Evolutionary conservation across 2,888 invertebrate genomes (phyloP), one percentile per base, ranked within the genome.

Genomic region (Tetragonisca angustula): DNA sequence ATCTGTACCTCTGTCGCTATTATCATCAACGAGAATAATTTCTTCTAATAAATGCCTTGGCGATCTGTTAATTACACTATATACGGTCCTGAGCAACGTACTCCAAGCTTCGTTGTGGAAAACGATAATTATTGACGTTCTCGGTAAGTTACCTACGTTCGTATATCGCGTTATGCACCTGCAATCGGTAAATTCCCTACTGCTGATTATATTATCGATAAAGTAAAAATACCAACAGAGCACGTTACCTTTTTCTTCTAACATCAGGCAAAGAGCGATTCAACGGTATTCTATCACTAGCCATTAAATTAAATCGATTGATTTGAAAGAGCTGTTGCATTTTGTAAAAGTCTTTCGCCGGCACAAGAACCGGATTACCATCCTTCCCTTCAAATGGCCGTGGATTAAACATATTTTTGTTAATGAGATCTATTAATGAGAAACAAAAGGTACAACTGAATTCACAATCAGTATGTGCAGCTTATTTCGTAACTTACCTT

Each of bases 81-180:
- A 98, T 49, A 99, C 97, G 1, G 99, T 99, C 76, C 99, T 96
- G 91, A 99, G 95, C 19, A 99, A 95, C 0, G 99, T 99, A 4
- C 99, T 99, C 98, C 99, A 99, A 0, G 99, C 99, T 95, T 99
- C 99, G 94, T 99, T 99, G 94, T 99, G 99, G 94, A 99, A 99
- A 1, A 99, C 99, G 88, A 99, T 98, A 74, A 99, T 97, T 24
- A 99, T 96, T 87, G 98, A 98, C 0, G 99, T 98, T 87, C 96
- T 97, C 0, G 99, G 99, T 76, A 99, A 95, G 73, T 95, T 95
- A n/a, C 94, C 94, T 81, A 96, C 93, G 83, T 95, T 94, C 81
- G 95, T 93, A 88, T 96, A 96, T 89, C 96, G 95, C 82, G 95
- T 94, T 86, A 95, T 95, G 92, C 97, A 97, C 89, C 97, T 97